Evolutionary conservation across 2,888 invertebrate species (phyloP), one percentile per base, ranked within the genome.

Genomic region (Oconnorella tubifera): DNA sequence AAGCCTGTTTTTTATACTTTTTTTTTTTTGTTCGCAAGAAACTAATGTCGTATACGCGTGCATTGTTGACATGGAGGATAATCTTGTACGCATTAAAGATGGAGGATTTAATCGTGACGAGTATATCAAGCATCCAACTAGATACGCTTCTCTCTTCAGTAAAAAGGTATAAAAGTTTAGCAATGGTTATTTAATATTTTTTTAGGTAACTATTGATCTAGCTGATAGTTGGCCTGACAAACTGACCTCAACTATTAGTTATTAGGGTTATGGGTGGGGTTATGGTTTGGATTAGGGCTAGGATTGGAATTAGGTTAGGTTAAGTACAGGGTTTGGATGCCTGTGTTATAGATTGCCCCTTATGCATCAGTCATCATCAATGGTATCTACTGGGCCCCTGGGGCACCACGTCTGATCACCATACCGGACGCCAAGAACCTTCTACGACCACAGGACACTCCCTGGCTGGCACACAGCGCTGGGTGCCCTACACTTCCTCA

Each of bases 381-480:
- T 80, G 94, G 99, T 32, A 99, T 99, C 75, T 99, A 98, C 83
- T 99, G 97, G 96, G 97, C 96, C 0, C 92, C 95, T 0, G 92
- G 92, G 75, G 92, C 96, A 70, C 99, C 99, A 0, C 93, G 97
- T 78, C 83, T 99, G 33, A 85, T 99, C 61, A 95, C 97, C 1
- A 94, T 99, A 72, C 98, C 99, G 0, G 99, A 99, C 81, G 98
- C 99, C 0, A 99, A 99, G 83, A 89, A 90, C 75, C 85, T 99
- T 1, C 84, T 99, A 27, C 85, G 91, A 57, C 92, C 95, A 0
- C 71, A 72, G 51, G 49, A 40, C 14, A 61, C 92, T 0, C 97
- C 97, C 0, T 49, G 57, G 50, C 53, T 68, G 1, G 59, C 33
- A 19, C 40, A 50, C 25, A 56, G 50, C 25, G 19, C 49, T 14